Conservation (phyloP, 2,797 vertebrate genomes). For the Girardinus metallicus region DNA sequence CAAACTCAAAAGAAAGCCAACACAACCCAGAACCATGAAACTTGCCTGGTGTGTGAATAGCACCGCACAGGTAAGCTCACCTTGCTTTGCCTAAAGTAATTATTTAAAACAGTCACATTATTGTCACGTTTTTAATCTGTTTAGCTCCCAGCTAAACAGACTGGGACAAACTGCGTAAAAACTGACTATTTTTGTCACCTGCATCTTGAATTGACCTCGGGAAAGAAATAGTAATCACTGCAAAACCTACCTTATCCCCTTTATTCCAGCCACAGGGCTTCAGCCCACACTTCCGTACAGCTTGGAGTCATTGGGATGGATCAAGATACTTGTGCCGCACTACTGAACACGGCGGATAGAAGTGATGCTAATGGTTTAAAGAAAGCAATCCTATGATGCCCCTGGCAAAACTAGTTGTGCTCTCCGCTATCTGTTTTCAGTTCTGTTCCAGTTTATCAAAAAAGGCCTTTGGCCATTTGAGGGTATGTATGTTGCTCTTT, state of each 20-base stretch:
- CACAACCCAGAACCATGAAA: too few species aligned
- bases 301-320: background rate
- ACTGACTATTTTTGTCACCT: background rate
- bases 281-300: background rate
- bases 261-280: background rate
- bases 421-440: slow-evolving; percentile 38
- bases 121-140: background rate
- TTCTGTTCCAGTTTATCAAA: slow-evolving; percentile 42
- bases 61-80: background rate
- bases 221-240: slow-evolving; percentile 1
- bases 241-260: background rate
- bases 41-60: background rate
- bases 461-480: slow-evolving; percentile 29
- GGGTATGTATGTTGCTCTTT: slow-evolving; percentile 13
- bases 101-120: background rate
- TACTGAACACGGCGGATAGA: background rate
- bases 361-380: background rate
- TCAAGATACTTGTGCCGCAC: background rate
- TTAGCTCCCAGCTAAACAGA: background rate
- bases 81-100: background rate
- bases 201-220: background rate
- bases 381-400: slow-evolving; percentile 23
- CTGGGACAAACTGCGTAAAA: background rate
- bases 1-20: too few species aligned
- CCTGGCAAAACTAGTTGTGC: slow-evolving; percentile 38